Base-by-base conservation (phyloP, 2,888 invertebrate species). In the Cataglyphis albicans region DNA sequence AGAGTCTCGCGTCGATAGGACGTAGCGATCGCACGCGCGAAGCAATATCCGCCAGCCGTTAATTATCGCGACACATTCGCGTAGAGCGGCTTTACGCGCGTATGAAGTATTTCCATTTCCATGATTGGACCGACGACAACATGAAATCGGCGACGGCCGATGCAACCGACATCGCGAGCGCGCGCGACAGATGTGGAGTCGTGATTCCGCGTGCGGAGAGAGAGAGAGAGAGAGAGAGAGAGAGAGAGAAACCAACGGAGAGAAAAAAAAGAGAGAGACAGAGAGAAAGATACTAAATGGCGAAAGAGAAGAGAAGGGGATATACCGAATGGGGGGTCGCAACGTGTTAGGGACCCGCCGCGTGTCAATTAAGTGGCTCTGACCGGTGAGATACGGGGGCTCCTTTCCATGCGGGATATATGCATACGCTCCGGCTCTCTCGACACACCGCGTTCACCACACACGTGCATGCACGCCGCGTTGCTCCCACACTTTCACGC, bases 301-400 rank as follows among this genome's bases (percentile, higher is more conserved):
- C 41, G 41, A 61, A 29, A 44, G 74, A 35, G 74, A 64, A 44
- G 84, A 57, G 65, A 55, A n/a, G 59, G 82, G 80, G 73, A 35
- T 85, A 35, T 85, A 64, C 88, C 73, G 87, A 91, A 91, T 93
- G 94, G 94, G 94, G 93, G 94, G 94, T 94, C 94, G 94, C 93
- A 91, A 92, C 93, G 93, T 93, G 94, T 94, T 93, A 94, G 92
- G 92, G 93, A 92, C 92, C 92, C 91, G 94, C 93, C 93, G 94
- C 93, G 94, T 94, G 94, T 94, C 94, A 94, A 94, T 94, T 94
- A 94, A 94, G 94, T 93, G 93, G 92, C 94, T 93, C 91, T 90
- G 91, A 92, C 90, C 91, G 91, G 92, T 94, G 93, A 94, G 94
- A 94, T 94, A 94, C 94, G 93, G 93, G 90, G 92, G 92, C 93